Evolutionary conservation across 1,140 invertebrate species (phyloP), one percentile per base, ranked within the genome.

Genomic region (Nebria ingens): DNA sequence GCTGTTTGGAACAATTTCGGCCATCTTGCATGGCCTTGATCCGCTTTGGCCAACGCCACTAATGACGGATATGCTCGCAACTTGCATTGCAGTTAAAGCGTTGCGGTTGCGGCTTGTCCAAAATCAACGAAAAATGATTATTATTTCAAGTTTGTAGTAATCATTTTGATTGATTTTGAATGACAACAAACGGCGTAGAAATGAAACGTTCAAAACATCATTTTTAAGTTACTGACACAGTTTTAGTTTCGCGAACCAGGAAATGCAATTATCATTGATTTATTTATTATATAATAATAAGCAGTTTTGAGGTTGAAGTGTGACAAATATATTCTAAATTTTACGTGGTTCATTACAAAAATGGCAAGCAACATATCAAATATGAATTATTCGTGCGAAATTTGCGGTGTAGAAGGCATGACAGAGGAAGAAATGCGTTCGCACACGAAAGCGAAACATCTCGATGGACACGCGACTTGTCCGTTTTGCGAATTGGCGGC

Each of bases 401-500:
- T 91, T 56, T 92, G 89, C 69, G 88, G 88, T 11, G 75, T 83
- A 51, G 85, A 87, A 61, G 85, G 84, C 23, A 77, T 91, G 50
- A 83, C 80, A 29, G 87, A 90, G 61, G 84, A 86, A 50, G 83
- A 86, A 60, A 86, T 92, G 81, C 74, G 86, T 59, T 75, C 79
- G 19, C 89, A 92, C 68, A 87, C 87, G 57, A 73, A 85, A 23
- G 74, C 82, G 20, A 82, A 79, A 62, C 88, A 91, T 70, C 77
- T 91, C 2, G 84, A 89, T 56, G 85, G 85, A 2, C 79, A 83
- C 53, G 79, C 81, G 15, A 82, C 82, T 22, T 91, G 89, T 66
- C 87, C 88, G 0, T 90, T 91, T 67, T 92, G 89, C 71, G 85
- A 89, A 66, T 73, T 89, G 29, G 79, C 79, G 11, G 80, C 83